Base-by-base conservation (phyloP, 2,888 invertebrate species). In the Rhamnusium bicolor region DNA sequence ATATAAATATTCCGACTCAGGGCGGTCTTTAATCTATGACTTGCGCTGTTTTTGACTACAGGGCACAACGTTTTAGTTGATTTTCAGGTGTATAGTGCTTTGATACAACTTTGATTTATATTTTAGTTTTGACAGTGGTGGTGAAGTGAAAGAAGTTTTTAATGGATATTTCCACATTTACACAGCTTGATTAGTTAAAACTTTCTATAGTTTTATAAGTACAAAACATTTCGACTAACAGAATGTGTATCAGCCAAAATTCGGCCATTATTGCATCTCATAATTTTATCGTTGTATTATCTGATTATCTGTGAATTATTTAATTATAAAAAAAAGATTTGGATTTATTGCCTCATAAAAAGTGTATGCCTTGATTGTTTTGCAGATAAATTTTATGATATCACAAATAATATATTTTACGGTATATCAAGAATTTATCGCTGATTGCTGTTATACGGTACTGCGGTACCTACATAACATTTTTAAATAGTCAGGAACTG, bases 1-100 rank as follows among this genome's bases (percentile, higher is more conserved):
- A 84, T 81, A 81, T 74, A 80, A 84, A 83, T 78, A 80, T 81
- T 82, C 73, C 78, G 79, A 81, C 75, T 73, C 68, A 71, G 79
- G 84, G 84, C 82, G 84, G 83, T 81, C 79, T 81, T 80, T 82
- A 80, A 80, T 80, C 81, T 78, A 75, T 80, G 83, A 84, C 84
- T 80, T 84, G 84, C 85, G 84, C 85, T 75, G 76, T 76, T 76
- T 75, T 76, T 62, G 56, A 66, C 65, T 75, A 56, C 69, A 62
- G n/a, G 53, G 47, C 32, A 53, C 21, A 73, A 69, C 19, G 51
- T 68, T 71, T 65, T 40, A 54, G 58, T 56, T 69, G 60, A 58
- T 62, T 67, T 60, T 49, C 27, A 49, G 49, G 32, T 51, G 29
- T 46, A 60, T 49, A 56, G 67, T 54, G 58, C 53, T 24, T 32